Conservation (phyloP, 2,797 vertebrate genomes). For the Lepilemur ruficaudatus region DNA sequence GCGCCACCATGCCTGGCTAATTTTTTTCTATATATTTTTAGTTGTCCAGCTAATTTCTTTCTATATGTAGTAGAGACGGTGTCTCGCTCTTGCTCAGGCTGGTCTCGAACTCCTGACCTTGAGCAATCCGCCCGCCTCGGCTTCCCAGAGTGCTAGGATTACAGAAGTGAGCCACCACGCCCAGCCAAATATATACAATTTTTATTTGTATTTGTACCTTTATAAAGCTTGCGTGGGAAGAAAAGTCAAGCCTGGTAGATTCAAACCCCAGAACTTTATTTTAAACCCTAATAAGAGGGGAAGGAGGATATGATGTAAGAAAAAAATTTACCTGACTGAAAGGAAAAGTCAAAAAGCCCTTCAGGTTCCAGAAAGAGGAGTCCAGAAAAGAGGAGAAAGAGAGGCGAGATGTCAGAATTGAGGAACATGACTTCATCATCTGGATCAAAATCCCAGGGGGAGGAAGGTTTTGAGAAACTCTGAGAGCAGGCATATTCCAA, state of each 20-base stretch:
- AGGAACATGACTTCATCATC: neutral
- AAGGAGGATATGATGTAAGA: neutral
- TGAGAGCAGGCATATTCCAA: neutral
- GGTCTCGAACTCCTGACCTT: too few relatives aligned
- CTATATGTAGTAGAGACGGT: too few relatives aligned
- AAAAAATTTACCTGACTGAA: neutral
- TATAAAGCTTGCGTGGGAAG: neutral
- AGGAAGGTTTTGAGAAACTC: neutral
- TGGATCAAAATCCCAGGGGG: neutral
- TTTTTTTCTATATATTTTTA: too few relatives aligned
- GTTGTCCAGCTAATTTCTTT: too few relatives aligned
- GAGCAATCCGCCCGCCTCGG: too few relatives aligned
- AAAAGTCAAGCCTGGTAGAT: neutral
- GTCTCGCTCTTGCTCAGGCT: too few relatives aligned
- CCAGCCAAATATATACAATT: neutral
- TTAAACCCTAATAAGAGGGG: neutral
- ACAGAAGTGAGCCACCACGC: too few relatives aligned
- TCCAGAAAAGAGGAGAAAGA: neutral
- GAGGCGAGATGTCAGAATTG: neutral
- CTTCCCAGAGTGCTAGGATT: too few relatives aligned
- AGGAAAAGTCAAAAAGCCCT: neutral
- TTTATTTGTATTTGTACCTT: neutral
- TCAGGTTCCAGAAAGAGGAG: neutral
- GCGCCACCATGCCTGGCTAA: too few relatives aligned
- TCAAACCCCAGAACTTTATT: neutral